Percentiles rank a stretch among this genome's conserved stretches.
Evolutionary conservation across 2,888 invertebrate species (phyloP).

Genomic region (Agrotis ipsilon): DNA sequence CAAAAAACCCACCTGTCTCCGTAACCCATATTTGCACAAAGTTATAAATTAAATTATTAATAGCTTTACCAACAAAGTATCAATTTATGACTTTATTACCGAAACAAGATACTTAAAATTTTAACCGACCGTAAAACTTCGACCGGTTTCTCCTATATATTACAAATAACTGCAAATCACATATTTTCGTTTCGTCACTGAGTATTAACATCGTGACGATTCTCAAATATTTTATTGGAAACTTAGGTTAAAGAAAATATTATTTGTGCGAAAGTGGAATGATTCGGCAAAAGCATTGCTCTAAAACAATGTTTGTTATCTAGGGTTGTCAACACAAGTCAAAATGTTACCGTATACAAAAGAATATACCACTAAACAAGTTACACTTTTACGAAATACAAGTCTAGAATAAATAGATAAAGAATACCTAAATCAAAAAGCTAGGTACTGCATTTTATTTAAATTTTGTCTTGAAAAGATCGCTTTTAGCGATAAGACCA

Average conservation of each 20-base stretch:
- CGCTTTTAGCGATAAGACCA: too few species aligned
- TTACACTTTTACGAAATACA: not conserved
- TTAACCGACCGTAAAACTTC: slow-evolving; percentile 8
- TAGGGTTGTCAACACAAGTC: slow-evolving; percentile 29
- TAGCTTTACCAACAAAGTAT: slow-evolving; percentile 10
- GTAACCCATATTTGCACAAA: not conserved
- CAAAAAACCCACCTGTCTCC: not conserved
- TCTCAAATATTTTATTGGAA: slow-evolving; percentile 25
- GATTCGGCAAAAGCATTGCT: slow-evolving; percentile 12
- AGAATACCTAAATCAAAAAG: not conserved
- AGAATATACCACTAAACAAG: too few species aligned
- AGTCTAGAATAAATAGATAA: not conserved
- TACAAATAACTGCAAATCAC: slow-evolving; percentile 3
- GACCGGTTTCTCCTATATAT: not conserved
- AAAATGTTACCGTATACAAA: not conserved
- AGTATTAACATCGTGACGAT: slow-evolving; percentile 16
- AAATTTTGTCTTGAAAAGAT: too few species aligned
- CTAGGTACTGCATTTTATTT: too few species aligned
- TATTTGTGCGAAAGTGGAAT: slow-evolving; percentile 32
- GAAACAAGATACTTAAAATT: slow-evolving; percentile 14
- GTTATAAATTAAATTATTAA: slow-evolving; percentile 32
- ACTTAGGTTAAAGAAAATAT: slow-evolving; percentile 1
- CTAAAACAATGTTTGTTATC: not conserved
- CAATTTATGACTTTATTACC: slow-evolving; percentile 33
- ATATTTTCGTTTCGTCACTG: not conserved